phyloP scores from a whole-genome alignment of 92 coral and sea anemone species.

The Phymanthus crucifer region DNA sequence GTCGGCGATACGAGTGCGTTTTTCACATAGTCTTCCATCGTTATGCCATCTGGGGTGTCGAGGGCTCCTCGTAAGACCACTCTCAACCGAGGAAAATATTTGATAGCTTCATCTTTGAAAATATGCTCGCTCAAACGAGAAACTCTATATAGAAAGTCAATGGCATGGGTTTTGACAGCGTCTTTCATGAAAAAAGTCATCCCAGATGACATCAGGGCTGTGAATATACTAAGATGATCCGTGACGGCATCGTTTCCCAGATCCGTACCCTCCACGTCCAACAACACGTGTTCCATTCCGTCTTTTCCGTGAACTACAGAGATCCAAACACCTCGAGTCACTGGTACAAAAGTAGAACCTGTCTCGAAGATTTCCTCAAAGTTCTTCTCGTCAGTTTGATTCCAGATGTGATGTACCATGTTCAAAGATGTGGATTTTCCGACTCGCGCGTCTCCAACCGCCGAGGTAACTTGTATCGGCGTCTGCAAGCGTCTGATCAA shows the following conservation, averaged over 20 bases:
- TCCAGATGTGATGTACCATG: constrained; percentile 38
- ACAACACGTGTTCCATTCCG: constrained; percentile 35
- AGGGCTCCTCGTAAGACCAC: constrained; percentile 44
- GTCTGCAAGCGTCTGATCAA: constrained; percentile 6
- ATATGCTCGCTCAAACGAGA: constrained; percentile 48
- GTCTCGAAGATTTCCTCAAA: constrained; percentile 52
- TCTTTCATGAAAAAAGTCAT: constrained; percentile 40
- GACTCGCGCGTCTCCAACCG: constrained; percentile 73
- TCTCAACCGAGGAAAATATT: constrained; percentile 47
- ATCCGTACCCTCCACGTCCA: constrained; percentile 67
- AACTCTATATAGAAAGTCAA: constrained; percentile 43
- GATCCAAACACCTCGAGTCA: constrained; percentile 69
- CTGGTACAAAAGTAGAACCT: constrained; percentile 40
- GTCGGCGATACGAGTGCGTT: constrained; percentile 17
- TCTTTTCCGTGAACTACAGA: constrained; percentile 26
- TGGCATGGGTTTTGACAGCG: constrained; percentile 34
- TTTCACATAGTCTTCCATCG: constrained; percentile 32
- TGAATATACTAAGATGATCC: constrained; percentile 54
- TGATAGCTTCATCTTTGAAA: constrained; percentile 37
- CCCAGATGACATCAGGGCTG: constrained; percentile 60
- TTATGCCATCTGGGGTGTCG: constrained; percentile 6
- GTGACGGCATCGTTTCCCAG: constrained; percentile 45
- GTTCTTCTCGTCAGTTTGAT: not conserved
- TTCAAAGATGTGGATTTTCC: constrained; percentile 78
- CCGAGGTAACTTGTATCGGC: constrained; percentile 48